Evolutionary conservation across 2,113 vertebrate genomes (phyloP).

Genomic region (Nothobranchius furzeri): DNA sequence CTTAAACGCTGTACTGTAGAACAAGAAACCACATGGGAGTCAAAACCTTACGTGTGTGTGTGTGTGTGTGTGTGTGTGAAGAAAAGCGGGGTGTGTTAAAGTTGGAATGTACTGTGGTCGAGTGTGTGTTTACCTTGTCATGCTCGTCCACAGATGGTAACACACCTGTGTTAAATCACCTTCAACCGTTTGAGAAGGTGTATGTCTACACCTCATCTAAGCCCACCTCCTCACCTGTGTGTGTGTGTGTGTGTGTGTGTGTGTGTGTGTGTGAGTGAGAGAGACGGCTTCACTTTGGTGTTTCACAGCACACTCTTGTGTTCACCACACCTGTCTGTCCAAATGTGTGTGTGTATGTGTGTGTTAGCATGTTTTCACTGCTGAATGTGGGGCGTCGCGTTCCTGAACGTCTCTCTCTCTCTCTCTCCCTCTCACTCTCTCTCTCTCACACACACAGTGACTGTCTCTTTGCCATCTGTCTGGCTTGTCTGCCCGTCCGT

Average conservation of each 20-base stretch:
- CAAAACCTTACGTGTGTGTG: slow-evolving; percentile 71
- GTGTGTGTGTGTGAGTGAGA: slow-evolving; percentile 4
- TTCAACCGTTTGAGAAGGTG: slow-evolving; percentile 25
- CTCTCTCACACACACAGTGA: slow-evolving; percentile 57
- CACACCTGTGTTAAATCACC: slow-evolving; percentile 61
- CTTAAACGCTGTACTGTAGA: slow-evolving; percentile 81
- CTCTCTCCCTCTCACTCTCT: no score
- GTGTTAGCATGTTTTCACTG: slow-evolving; percentile 55
- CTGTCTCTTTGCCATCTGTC: slow-evolving; percentile 68
- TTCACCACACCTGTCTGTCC: slow-evolving; percentile 64
- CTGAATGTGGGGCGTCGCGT: slow-evolving; percentile 60
- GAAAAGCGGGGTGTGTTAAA: slow-evolving; percentile 54
- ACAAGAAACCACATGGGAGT: slow-evolving; percentile 75
- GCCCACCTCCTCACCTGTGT: slow-evolving; percentile 26
- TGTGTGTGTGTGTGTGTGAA: slow-evolving; percentile 49
- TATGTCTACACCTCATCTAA: slow-evolving; percentile 48
- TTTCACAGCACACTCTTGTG: slow-evolving; percentile 73
- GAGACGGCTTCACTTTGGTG: slow-evolving; percentile 62
- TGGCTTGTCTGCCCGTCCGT: slow-evolving; percentile 34
- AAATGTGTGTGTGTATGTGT: slow-evolving; percentile 38
- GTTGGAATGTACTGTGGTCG: slow-evolving; percentile 72
- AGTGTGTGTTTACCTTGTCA: slow-evolving; percentile 72
- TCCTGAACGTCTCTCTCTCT: slow-evolving; percentile 59
- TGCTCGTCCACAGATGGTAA: slow-evolving; percentile 75
- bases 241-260: slow-evolving; percentile 28